A percentile compares a stretch with the other conserved stretches of the same genome.
Evolutionary conservation across 35 echinoderm and acorn worm genomes (phyloP).

Genomic region (Strongylocentrotus purpuratus): DNA sequence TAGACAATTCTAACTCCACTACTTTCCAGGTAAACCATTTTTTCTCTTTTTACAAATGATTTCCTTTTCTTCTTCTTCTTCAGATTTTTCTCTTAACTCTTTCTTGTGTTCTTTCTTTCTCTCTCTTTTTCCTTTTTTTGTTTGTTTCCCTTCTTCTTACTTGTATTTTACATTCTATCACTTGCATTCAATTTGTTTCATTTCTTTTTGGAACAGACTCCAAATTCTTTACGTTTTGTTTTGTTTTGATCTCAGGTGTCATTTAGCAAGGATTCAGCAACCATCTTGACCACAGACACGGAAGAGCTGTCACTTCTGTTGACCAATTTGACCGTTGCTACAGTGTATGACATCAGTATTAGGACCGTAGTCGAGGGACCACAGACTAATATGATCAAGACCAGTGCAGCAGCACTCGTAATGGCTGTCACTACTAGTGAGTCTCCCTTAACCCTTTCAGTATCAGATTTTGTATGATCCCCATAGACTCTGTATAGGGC

Average conservation of each 20-base stretch:
- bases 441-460: too few species aligned
- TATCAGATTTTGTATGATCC: too few species aligned
- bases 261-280: neutral
- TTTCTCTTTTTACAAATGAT: too few species aligned
- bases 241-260: neutral
- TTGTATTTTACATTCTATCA: too few species aligned
- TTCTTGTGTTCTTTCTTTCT: too few species aligned
- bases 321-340: slow-evolving; percentile 5
- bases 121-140: too few species aligned
- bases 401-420: neutral
- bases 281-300: neutral
- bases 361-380: neutral
- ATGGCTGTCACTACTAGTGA: neutral
- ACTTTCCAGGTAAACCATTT: neutral
- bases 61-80: too few species aligned
- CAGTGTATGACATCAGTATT: neutral
- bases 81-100: too few species aligned
- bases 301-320: neutral
- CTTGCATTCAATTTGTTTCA: too few species aligned
- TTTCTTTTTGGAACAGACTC: too few species aligned
- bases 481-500: too few species aligned
- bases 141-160: too few species aligned
- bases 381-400: neutral
- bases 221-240: neutral
- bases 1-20: neutral